Conservation (phyloP, 2,888 invertebrate species). For the Ptychoptera contaminata region DNA sequence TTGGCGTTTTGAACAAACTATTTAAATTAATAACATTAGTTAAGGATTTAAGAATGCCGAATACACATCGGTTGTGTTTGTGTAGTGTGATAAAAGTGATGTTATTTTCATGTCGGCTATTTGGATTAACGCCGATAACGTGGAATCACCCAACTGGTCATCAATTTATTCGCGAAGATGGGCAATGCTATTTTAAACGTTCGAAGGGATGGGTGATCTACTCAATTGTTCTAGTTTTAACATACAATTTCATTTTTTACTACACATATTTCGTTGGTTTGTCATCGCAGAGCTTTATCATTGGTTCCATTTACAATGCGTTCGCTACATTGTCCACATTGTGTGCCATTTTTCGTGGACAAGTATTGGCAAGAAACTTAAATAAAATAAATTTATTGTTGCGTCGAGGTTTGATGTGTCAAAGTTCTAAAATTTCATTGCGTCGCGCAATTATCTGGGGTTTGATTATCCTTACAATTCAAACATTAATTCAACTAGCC, state of each 20-base stretch:
- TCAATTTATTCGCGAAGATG: constrained; percentile 3
- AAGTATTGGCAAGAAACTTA: background rate
- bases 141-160: constrained; percentile 1
- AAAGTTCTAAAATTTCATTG: constrained; percentile 3
- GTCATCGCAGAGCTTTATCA: background rate
- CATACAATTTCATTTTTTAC: background rate
- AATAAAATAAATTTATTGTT: constrained; percentile 1
- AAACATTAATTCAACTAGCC: background rate
- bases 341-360: background rate
- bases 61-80: background rate
- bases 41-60: background rate
- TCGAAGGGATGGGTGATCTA: constrained; percentile 2
- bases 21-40: too few relatives aligned
- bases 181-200: constrained; percentile 1
- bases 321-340: background rate
- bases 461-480: background rate
- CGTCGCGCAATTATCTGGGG: background rate
- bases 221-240: background rate
- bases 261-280: background rate
- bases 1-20: too few relatives aligned
- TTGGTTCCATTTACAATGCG: constrained; percentile 1
- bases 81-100: constrained; percentile 1
- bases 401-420: constrained; percentile 5
- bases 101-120: constrained; percentile 5
- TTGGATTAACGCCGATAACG: constrained; percentile 3